Conservation (phyloP, 2,113 vertebrate genomes). For the Chloropsis cyanopogon region DNA sequence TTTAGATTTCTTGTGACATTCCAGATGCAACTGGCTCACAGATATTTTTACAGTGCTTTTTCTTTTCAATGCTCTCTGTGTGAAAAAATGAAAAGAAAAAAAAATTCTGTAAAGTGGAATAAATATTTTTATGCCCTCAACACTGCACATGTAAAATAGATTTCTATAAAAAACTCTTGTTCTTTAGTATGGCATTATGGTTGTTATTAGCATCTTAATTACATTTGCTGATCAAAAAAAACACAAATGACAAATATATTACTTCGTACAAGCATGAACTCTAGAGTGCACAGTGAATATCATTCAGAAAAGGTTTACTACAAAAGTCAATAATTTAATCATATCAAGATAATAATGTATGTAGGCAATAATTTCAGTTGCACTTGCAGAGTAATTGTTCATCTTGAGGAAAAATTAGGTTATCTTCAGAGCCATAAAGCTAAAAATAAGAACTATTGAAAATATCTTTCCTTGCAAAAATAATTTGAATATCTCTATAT, state of each 20-base stretch:
- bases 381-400: background rate
- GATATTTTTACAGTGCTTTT: background rate
- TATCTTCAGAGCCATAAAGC: background rate
- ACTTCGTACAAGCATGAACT: background rate
- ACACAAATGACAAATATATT: background rate
- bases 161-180: background rate
- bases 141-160: background rate
- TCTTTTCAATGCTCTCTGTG: background rate
- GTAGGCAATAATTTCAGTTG: background rate
- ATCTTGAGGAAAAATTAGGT: background rate
- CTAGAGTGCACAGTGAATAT: background rate
- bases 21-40: background rate
- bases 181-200: background rate
- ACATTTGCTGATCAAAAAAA: background rate
- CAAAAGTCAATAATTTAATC: background rate
- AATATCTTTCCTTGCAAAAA: background rate
- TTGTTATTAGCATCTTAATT: background rate
- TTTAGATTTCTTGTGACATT: background rate
- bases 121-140: background rate
- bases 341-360: background rate
- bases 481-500: background rate
- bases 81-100: background rate
- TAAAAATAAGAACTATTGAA: background rate
- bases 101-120: background rate
- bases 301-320: background rate